Percentiles rank a stretch among this genome's conserved stretches.
Conservation (phyloP, 2,113 vertebrate genomes). For the Protobothrops mucrosquamatus region DNA sequence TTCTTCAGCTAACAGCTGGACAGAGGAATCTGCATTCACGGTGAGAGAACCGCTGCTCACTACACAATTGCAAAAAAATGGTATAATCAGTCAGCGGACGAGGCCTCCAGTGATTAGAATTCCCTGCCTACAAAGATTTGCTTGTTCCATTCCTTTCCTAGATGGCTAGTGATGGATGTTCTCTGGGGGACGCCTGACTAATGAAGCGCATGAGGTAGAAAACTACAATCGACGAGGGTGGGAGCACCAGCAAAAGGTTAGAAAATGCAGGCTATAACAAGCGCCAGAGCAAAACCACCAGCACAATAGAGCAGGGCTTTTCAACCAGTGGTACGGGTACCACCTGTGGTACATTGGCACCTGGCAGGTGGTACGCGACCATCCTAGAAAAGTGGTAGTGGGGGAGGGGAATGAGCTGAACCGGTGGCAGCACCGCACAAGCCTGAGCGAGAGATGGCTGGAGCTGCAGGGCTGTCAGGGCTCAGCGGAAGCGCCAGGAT, state of each 20-base stretch:
- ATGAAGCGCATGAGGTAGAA: background rate
- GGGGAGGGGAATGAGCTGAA: too few relatives aligned
- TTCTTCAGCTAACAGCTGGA: conserved; percentile 90
- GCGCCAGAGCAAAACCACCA: background rate
- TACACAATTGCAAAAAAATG: conserved; percentile 27
- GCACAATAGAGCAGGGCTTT: background rate
- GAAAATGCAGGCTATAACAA: background rate
- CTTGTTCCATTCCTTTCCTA: background rate
- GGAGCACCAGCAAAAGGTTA: background rate
- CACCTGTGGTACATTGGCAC: too few relatives aligned
- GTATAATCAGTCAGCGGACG: background rate
- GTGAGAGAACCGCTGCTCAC: conserved; percentile 92
- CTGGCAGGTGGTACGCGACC: too few relatives aligned
- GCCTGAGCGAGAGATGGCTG: too few relatives aligned
- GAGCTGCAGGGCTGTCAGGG: too few relatives aligned
- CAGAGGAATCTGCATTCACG: conserved; percentile 87
- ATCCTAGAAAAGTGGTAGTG: too few relatives aligned
- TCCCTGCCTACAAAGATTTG: background rate
- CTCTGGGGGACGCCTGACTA: background rate
- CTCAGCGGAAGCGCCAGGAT: too few relatives aligned
- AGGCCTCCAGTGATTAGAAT: background rate
- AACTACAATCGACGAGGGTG: background rate
- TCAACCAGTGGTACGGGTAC: too few relatives aligned
- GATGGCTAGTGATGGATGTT: background rate
- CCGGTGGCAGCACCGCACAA: too few relatives aligned